These are phyloP conservation scores for Colinus virginianus DNA, from an alignment of 2,113 vertebrate species.

Conservation along the genomic window DNA sequence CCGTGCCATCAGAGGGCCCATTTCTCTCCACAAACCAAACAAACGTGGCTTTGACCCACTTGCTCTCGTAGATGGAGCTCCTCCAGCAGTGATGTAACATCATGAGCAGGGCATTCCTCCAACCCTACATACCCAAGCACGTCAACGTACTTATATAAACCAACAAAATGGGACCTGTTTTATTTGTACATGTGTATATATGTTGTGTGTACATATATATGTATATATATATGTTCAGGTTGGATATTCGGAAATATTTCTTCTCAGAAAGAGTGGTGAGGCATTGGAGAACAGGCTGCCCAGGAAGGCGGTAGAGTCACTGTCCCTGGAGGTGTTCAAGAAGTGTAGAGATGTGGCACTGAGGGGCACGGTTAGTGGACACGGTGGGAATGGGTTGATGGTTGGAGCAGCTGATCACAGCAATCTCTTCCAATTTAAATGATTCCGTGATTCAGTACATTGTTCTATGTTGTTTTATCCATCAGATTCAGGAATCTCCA, in stretches of 20 bases:
- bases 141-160: neutral
- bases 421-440: too few species aligned
- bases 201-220: neutral
- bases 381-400: too few species aligned
- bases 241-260: too few species aligned
- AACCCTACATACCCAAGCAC: neutral
- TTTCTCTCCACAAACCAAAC: neutral
- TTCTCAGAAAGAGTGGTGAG: too few species aligned
- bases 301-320: too few species aligned
- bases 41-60: neutral
- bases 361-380: too few species aligned
- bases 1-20: neutral
- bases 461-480: neutral
- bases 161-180: neutral
- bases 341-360: too few species aligned
- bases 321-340: too few species aligned
- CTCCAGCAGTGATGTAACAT: neutral
- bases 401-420: too few species aligned
- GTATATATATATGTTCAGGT: too few species aligned
- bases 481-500: neutral
- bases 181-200: neutral
- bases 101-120: fast-evolving
- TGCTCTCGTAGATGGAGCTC: neutral
- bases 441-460: neutral
- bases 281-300: too few species aligned